These are phyloP conservation scores for Theonella swinhoei DNA, from an alignment of 37 sponge, comb jelly and placozoan species.

Conservation along the genomic window DNA sequence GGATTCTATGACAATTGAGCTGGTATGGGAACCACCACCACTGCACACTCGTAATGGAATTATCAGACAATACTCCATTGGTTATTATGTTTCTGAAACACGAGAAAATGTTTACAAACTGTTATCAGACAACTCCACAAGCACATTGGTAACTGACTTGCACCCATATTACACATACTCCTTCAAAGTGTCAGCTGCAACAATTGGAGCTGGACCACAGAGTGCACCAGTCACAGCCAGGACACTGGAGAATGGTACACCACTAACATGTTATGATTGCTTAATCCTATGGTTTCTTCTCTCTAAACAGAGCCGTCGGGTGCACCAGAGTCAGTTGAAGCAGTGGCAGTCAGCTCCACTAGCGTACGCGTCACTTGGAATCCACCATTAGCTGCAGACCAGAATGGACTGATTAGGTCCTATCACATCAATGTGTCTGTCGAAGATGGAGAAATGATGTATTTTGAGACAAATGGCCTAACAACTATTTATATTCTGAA, in stretches of 20 bases:
- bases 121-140: background rate
- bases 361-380: constrained; percentile 16
- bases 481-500: background rate
- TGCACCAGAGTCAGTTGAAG: background rate
- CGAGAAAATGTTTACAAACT: background rate
- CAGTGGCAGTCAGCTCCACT: background rate
- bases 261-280: too few relatives aligned
- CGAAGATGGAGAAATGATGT: background rate
- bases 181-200: background rate
- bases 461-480: background rate
- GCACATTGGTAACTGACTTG: background rate
- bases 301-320: background rate
- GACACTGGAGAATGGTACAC: constrained; percentile 17
- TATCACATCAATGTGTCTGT: constrained; percentile 29
- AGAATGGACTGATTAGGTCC: constrained; percentile 42
- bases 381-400: constrained; percentile 6
- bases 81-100: background rate
- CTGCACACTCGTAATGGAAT: constrained; percentile 1
- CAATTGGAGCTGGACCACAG: constrained; percentile 5
- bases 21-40: constrained; percentile 4
- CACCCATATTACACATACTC: constrained; percentile 10
- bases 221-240: background rate
- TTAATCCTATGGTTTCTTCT: too few relatives aligned
- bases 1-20: background rate
- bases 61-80: background rate